Base-by-base conservation (phyloP, 2,888 invertebrate genomes). In the Acanthacorydalis orientalis region DNA sequence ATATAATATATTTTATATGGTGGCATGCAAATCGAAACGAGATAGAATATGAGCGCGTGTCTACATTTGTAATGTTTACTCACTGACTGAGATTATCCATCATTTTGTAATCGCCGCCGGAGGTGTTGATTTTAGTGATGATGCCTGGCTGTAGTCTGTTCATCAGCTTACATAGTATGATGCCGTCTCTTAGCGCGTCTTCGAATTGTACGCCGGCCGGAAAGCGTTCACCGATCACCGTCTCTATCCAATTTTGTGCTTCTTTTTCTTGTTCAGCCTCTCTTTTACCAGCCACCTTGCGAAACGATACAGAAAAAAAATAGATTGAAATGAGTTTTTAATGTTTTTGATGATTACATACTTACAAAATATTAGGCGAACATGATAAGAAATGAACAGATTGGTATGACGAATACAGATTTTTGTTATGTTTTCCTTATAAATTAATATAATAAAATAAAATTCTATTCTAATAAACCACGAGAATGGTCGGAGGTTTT, bases 61-160 rank as follows among this genome's bases (percentile, higher is more conserved):
- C n/a, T 2, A 23, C 23, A 37, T 6, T 31, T 4, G 9, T 39
- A 45, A 45, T 39, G 44, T 9, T 34, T 49, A 77, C 83, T 74
- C 64, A 95, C 84, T 86, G 85, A 67, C 78, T 85, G 51, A 93
- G 83, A 62, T 95, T 95, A 62, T 95, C 93, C 92, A 95, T 93
- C 75, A 88, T 83, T 62, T 92, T 93, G 72, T 95, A 95, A 59
- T 92, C 91, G 4, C 90, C 89, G 7, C 86, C 85, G 1, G 78
- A 77, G 31, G 78, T 73, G 67, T 91, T 90, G 60, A 93, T 80
- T 64, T 84, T 89, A 53, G 78, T 73, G 58, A 92, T 79, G 58
- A 82, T 75, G 46, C 91, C 92, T 0, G 92, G 91, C 58, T 80
- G 73, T 12, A 95, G 72, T 55, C 82, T 78, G 70, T 92, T 92